Conservation (phyloP, 2,113 vertebrate genomes). For the Callocephalon fimbriatum region DNA sequence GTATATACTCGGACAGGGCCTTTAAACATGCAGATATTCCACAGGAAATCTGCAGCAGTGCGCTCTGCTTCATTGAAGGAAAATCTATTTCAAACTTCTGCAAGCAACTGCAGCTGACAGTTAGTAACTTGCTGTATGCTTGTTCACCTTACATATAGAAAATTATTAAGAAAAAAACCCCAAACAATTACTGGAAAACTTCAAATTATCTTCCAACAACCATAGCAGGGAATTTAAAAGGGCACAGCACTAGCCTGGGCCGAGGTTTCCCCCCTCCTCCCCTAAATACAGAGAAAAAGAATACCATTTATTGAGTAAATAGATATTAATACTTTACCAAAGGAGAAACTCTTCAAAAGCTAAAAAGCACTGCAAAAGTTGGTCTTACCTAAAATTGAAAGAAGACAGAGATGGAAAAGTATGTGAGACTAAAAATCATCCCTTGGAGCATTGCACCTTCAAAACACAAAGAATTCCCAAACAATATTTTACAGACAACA, state of each 20-base stretch:
- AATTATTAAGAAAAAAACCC: not conserved
- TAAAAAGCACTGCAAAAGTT: not conserved
- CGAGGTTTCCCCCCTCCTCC: not conserved
- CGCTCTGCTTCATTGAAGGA: not conserved
- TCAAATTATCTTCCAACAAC: not conserved
- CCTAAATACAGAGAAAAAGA: not conserved
- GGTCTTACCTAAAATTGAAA: conserved; percentile 74
- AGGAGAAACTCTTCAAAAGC: conserved; percentile 42
- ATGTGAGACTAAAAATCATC: not conserved
- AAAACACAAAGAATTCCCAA: not conserved
- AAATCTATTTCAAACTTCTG: not conserved
- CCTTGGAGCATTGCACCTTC: not conserved
- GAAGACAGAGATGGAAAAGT: not conserved
- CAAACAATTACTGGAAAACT: not conserved
- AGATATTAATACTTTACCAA: conserved; percentile 69
- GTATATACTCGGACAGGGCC: not conserved
- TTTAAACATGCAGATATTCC: not conserved
- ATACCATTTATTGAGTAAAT: not conserved
- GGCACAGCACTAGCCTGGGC: not conserved
- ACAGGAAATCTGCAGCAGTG: not conserved
- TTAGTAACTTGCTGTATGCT: not conserved
- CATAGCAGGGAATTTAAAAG: not conserved
- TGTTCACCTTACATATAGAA: not conserved
- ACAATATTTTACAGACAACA: not conserved
- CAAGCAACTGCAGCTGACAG: not conserved